phyloP scores from a whole-genome alignment of 2,888 invertebrate genomes.

The Cyaniris semiargus region DNA sequence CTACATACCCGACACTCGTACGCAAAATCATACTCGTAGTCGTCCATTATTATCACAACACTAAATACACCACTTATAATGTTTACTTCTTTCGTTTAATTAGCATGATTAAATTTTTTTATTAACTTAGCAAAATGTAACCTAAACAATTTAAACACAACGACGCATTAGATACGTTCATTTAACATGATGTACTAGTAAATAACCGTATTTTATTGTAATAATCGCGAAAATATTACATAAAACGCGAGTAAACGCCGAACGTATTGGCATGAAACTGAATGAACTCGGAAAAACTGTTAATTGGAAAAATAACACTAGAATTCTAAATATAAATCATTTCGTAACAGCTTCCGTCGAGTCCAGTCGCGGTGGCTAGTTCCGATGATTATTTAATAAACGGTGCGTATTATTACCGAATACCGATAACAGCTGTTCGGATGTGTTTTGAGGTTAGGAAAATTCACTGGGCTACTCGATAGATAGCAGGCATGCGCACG shows the following conservation, averaged over 20 bases:
- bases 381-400: conserved; percentile 48
- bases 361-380: conserved; percentile 56
- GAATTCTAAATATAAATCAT: conserved; percentile 72
- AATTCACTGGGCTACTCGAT: conserved; percentile 71
- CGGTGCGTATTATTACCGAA: conserved; percentile 49
- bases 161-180: background rate
- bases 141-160: conserved; percentile 44
- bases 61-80: conserved; percentile 45
- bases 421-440: conserved; percentile 68
- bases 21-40: conserved; percentile 83
- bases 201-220: conserved; percentile 32
- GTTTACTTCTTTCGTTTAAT: conserved; percentile 47
- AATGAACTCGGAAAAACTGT: conserved; percentile 71
- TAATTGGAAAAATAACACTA: conserved; percentile 62
- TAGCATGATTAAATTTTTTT: conserved; percentile 48
- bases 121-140: conserved; percentile 45
- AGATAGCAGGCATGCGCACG: conserved; percentile 69
- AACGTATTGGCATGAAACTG: conserved; percentile 66
- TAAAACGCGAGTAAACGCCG: conserved; percentile 54
- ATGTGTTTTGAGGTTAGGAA: conserved; percentile 70
- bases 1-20: conserved; percentile 84
- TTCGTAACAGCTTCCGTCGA: conserved; percentile 64
- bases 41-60: conserved; percentile 66
- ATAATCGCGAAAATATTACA: conserved; percentile 38
- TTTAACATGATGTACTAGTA: background rate